Conservation (phyloP, 1,140 invertebrate species). For the Drosophila funebris region DNA sequence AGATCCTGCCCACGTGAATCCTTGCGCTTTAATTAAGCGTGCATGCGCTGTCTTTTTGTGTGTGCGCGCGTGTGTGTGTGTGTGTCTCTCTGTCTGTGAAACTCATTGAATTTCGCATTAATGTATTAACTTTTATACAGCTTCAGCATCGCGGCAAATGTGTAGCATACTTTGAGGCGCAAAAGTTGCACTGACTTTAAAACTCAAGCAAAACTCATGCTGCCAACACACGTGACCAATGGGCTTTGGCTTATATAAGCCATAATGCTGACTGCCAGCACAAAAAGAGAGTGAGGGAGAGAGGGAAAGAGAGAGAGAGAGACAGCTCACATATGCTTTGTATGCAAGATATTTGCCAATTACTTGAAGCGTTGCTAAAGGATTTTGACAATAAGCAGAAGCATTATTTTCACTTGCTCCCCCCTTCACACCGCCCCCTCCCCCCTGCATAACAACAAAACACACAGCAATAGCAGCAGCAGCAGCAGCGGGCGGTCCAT, state of each 20-base stretch:
- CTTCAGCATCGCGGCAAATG: constrained; percentile 9
- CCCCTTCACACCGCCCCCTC: too few relatives aligned
- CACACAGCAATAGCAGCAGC: neutral
- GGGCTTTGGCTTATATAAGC: neutral
- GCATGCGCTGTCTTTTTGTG: neutral
- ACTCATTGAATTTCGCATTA: constrained; percentile 57
- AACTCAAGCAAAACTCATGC: constrained; percentile 6
- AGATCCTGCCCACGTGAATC: constrained; percentile 18
- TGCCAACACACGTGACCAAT: constrained; percentile 26
- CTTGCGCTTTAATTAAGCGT: constrained; percentile 56
- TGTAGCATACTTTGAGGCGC: constrained; percentile 50
- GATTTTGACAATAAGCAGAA: constrained; percentile 63
- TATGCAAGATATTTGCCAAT: neutral
- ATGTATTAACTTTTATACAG: constrained; percentile 53
- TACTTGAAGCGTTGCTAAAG: constrained; percentile 29
- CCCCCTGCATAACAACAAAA: neutral
- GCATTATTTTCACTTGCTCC: constrained; percentile 3
- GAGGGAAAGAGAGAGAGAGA: neutral
- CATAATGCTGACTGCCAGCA: neutral
- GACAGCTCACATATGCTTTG: neutral
- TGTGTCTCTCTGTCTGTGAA: constrained; percentile 13
- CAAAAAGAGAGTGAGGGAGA: neutral
- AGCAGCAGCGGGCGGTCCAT: neutral
- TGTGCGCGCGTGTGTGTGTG: neutral
- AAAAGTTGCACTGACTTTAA: constrained; percentile 26